Conservation (phyloP, 2,888 invertebrate genomes). For the Rhopalosiphum nymphaeae region DNA sequence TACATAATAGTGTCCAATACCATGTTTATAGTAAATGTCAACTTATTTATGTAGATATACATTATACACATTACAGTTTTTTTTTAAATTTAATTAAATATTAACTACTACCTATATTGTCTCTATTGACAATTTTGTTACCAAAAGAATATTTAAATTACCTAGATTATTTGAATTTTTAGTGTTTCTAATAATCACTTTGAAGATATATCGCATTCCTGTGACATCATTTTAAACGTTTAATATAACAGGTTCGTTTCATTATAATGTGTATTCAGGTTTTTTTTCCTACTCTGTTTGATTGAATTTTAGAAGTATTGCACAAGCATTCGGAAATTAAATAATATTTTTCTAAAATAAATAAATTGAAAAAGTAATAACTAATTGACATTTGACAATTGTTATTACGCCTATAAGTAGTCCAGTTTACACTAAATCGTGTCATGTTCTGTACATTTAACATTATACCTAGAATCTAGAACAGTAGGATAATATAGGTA, state of each 20-base stretch:
- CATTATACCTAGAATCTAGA: not conserved
- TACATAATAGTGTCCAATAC: not conserved
- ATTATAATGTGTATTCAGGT: not conserved
- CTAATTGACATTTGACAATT: not conserved
- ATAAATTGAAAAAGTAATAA: conserved; percentile 1
- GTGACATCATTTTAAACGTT: not conserved
- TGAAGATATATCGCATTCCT: conserved; percentile 23
- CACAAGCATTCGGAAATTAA: not conserved
- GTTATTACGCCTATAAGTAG: not conserved
- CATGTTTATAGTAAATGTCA: not conserved
- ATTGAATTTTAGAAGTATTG: not conserved
- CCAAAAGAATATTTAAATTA: not conserved
- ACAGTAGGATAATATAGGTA: not conserved
- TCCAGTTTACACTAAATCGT: not conserved
- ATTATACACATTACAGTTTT: not conserved
- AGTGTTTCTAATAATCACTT: conserved; percentile 23
- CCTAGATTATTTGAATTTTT: not conserved
- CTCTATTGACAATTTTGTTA: not conserved
- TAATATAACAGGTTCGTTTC: conserved; percentile 8
- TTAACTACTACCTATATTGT: not conserved
- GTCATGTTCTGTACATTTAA: not conserved
- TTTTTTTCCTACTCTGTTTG: not conserved
- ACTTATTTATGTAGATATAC: not conserved
- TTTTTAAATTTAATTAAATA: not conserved
- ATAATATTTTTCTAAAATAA: not conserved